These are phyloP conservation scores for Enchytraeus crypticus DNA, from an alignment of 2,888 invertebrate genomes.

Conservation along the genomic window DNA sequence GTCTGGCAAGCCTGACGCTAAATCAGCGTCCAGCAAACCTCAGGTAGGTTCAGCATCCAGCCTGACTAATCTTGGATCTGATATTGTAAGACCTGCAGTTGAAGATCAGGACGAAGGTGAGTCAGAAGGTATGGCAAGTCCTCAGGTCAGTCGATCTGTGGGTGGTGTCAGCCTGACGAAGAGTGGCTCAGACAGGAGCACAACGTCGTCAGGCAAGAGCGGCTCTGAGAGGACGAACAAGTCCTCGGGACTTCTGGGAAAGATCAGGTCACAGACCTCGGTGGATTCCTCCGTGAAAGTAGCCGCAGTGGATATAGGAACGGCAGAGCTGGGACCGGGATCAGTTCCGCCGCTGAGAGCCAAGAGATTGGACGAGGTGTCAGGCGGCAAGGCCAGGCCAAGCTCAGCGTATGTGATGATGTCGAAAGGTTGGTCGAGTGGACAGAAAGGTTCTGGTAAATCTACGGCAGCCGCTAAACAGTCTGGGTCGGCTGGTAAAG, in stretches of 20 bases:
- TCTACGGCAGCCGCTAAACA: too few relatives aligned
- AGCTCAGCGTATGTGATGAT: background rate
- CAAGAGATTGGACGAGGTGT: background rate
- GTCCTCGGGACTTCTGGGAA: background rate
- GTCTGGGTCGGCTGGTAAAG: too few relatives aligned
- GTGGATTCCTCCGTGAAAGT: too few relatives aligned
- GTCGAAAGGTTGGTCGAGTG: background rate
- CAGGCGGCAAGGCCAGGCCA: background rate
- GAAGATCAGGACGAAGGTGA: background rate
- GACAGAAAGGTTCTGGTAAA: background rate
- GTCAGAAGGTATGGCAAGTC: too few relatives aligned
- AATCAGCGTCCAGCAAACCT: background rate
- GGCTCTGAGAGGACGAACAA: background rate
- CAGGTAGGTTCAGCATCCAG: too few relatives aligned
- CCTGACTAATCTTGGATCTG: too few relatives aligned
- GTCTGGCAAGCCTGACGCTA: background rate
- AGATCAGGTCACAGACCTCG: too few relatives aligned
- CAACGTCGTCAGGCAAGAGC: background rate
- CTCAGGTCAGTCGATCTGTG: too few relatives aligned
- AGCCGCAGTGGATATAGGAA: background rate
- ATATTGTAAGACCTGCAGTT: too few relatives aligned
- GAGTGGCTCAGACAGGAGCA: background rate
- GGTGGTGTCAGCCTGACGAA: background rate
- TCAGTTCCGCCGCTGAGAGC: background rate
- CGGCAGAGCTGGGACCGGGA: background rate